Base-by-base conservation (phyloP, 2,113 vertebrate species). In the Thalassoma bifasciatum region DNA sequence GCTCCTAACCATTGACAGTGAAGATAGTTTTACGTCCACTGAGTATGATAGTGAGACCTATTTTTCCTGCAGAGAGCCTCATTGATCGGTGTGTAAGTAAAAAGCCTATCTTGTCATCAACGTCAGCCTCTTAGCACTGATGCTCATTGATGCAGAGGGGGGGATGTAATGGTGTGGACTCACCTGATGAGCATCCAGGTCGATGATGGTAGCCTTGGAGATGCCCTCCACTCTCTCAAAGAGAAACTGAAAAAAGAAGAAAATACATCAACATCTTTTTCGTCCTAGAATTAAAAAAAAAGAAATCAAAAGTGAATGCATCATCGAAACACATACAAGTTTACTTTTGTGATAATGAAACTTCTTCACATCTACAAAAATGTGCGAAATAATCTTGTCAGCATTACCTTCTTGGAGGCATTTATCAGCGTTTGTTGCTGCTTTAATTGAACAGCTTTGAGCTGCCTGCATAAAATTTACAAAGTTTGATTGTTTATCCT, bases 181-280 rank as follows among this genome's bases (percentile, higher is more conserved):
- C 87, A 99, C 98, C 96, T 99, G 98, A 91, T 99, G 98, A 82
- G 98, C 98, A 69, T 99, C 98, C 56, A 99, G 93, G 82, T 99
- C 97, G n/a, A 99, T 96, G 86, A 99, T 98, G 52, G 96, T 97
- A 24, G 95, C 97, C 88, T 83, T 97, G 79, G 94, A 94, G 80
- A 99, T 85, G 23, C 96, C 96, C 85, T 95, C 96, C 51, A 99
- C 93, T 84, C 96, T 94, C 56, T 99, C 96, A 91, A 99, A 99
- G 66, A 99, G 92, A 86, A 99, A 99, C 97, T 99, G 77, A 57
- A 14, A 62, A 1, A 83, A n/a, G n/a, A n/a, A n/a, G n/a, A n/a
- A n/a, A n/a, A n/a, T n/a, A n/a, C n/a, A n/a, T n/a, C n/a, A n/a
- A n/a, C n/a, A n/a, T 38, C 57, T 6, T 12, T 52, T 24, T 62